Evolutionary conservation across 2,797 vertebrate genomes (phyloP), one percentile per base, ranked within the genome.

Genomic region (Gastrophryne carolinensis): DNA sequence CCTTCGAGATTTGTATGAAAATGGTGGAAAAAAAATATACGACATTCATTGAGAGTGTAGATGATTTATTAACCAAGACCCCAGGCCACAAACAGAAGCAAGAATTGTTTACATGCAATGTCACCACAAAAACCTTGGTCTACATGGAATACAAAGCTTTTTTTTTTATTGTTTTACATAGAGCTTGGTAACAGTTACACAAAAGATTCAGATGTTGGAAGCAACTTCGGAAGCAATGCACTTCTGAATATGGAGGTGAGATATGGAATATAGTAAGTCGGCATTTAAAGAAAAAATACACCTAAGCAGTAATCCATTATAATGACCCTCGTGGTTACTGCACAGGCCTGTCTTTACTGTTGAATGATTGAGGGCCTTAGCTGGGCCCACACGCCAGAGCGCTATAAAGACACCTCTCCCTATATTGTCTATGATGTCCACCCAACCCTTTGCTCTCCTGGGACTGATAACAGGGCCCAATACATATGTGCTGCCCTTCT

Each of bases 31-130:
- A 68, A 3, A 27, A 24, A 54, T 44, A 29, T 27, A 11, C 21
- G 3, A 54, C 34, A 26, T 39, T 15, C 21, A 29, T 8, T 56
- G 34, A 56, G 30, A 71, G 50, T 78, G 61, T 78, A 72, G 61
- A 72, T 72, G 68, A 72, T 78, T 78, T 78, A 78, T 78, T 78
- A 78, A 72, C 75, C 75, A 78, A 78, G 75, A 65, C 53, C 75
- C 68, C 68, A 78, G 70, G 62, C 72, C 5, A 0, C 76, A 80
- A 77, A 81, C 44, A 78, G 78, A 81, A 72, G 81, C 63, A 72
- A 61, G 53, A 19, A 69, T 61, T 58, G 69, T 79, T 70, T 50
- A 77, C 72, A 62, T 6, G 29, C 66, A 79, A 79, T 0, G 5
- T 29, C 26, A 72, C 65, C 0, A 0, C 70, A 62, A 35, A n/a